A percentile compares a stretch with the other conserved stretches of the same genome.
phyloP scores from a whole-genome alignment of 2,797 vertebrate genomes.

The Pangasius mekongensis region DNA sequence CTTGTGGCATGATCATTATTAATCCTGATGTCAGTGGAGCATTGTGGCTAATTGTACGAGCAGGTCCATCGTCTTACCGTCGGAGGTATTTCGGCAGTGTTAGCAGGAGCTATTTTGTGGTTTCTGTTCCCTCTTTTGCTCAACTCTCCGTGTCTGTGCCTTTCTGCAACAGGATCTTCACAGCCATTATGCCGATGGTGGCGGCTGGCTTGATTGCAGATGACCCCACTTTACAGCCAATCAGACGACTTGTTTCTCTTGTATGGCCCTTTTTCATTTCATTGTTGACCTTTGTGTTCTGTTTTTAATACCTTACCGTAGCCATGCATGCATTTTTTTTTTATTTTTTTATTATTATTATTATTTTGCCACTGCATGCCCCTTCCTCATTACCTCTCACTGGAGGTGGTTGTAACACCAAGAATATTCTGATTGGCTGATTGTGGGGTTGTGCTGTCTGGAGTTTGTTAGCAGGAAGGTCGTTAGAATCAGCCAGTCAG shows the following conservation, averaged over 20 bases:
- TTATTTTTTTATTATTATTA: neutral
- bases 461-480: slow-evolving; percentile 52
- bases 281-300: slow-evolving; percentile 63
- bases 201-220: slow-evolving; percentile 96
- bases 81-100: neutral
- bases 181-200: slow-evolving; percentile 99
- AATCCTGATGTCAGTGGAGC: neutral
- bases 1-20: slow-evolving; percentile 19
- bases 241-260: slow-evolving; percentile 92
- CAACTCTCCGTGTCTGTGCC: slow-evolving; percentile 54
- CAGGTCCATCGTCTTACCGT: neutral
- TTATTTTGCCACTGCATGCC: slow-evolving; percentile 44
- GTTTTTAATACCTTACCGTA: slow-evolving; percentile 64
- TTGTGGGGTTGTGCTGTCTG: slow-evolving; percentile 70
- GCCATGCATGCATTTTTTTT: slow-evolving; percentile 68
- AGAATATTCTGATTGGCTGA: slow-evolving; percentile 85
- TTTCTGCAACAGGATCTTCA: slow-evolving; percentile 95
- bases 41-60: neutral
- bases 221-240: slow-evolving; percentile 98
- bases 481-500: slow-evolving; percentile 75
- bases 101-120: slow-evolving; percentile 12
- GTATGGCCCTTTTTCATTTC: slow-evolving; percentile 79
- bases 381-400: slow-evolving; percentile 18
- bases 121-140: slow-evolving; percentile 52
- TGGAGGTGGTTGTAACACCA: slow-evolving; percentile 53